phyloP scores from a whole-genome alignment of 2,888 invertebrate species.

The Athetis lepigone region DNA sequence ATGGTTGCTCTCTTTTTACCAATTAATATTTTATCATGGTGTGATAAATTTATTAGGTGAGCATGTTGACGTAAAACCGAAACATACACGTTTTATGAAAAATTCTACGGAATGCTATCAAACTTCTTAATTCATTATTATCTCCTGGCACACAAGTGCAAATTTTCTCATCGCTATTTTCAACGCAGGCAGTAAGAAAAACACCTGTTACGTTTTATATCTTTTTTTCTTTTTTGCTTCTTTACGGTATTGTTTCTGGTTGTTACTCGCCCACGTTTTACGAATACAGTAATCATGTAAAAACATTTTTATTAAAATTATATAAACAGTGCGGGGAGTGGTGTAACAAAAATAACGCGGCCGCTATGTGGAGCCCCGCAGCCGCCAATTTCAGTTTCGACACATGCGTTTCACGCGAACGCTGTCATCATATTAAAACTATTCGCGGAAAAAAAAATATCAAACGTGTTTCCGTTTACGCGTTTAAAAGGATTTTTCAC shows the following conservation, averaged over 20 bases:
- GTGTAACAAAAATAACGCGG: constrained; percentile 85
- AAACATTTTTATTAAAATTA: constrained; percentile 83
- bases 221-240: constrained; percentile 25
- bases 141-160: constrained; percentile 32
- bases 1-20: too few relatives aligned
- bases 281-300: constrained; percentile 51
- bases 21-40: neutral
- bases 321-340: constrained; percentile 78
- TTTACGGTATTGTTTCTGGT: constrained; percentile 27
- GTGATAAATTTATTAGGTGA: constrained; percentile 18
- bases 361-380: constrained; percentile 71
- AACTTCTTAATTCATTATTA: constrained; percentile 31
- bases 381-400: constrained; percentile 77
- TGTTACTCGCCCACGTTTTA: constrained; percentile 20
- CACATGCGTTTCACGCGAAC: constrained; percentile 76
- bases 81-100: constrained; percentile 31
- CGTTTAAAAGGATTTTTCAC: constrained; percentile 57
- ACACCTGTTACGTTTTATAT: constrained; percentile 52
- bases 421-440: constrained; percentile 75
- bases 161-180: constrained; percentile 35
- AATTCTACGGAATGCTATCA: constrained; percentile 10
- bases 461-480: constrained; percentile 47
- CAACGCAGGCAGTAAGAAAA: constrained; percentile 37
- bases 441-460: constrained; percentile 65
- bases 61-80: constrained; percentile 3